phyloP scores from a whole-genome alignment of 64 coral and sea anemone species.

The Hydrozoanthus tunicans region DNA sequence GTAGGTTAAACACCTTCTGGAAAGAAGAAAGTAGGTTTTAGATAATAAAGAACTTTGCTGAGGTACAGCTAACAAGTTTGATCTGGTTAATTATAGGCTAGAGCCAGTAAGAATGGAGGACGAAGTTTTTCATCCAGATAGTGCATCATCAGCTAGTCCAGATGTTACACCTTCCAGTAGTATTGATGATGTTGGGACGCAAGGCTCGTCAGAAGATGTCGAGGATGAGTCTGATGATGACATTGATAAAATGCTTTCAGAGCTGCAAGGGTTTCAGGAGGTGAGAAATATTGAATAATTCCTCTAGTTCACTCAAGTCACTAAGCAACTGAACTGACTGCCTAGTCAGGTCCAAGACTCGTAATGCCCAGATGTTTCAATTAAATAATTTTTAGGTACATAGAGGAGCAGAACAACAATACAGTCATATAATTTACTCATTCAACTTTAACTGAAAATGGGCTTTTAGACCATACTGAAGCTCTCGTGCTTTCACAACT shows the following conservation, averaged over 20 bases:
- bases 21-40: too few species aligned
- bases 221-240: conserved; percentile 81
- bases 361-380: too few species aligned
- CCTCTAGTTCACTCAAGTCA: too few species aligned
- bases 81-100: background rate
- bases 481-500: too few species aligned
- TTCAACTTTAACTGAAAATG: background rate
- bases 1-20: too few species aligned
- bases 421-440: too few species aligned
- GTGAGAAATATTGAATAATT: conserved; percentile 22
- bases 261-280: conserved; percentile 85
- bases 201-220: conserved; percentile 57
- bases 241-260: conserved; percentile 94
- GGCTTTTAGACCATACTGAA: too few species aligned
- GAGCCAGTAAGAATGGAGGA: conserved; percentile 53
- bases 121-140: conserved; percentile 27
- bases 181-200: conserved; percentile 58
- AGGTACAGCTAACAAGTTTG: too few species aligned
- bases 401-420: too few species aligned
- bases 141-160: conserved; percentile 29
- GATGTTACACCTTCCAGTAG: conserved; percentile 69
- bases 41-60: too few species aligned
- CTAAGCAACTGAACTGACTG: background rate
- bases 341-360: background rate
- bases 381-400: too few species aligned